Conservation (phyloP, 1,140 invertebrate genomes). For the Drosophila fuyamai region DNA sequence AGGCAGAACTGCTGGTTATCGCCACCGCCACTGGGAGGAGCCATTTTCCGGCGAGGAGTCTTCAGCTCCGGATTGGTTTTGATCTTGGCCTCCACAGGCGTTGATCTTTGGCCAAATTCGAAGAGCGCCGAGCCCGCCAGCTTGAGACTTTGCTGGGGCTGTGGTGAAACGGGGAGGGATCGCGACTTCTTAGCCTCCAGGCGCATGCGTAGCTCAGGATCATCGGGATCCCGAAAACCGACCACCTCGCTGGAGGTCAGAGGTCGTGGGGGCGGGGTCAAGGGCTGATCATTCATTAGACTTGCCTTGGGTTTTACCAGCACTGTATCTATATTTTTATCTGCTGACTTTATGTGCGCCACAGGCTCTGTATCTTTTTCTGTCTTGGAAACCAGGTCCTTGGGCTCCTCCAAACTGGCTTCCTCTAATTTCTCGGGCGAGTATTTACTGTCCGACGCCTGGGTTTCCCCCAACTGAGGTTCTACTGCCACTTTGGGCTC, state of each 20-base stretch:
- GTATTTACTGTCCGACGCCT: slow-evolving; percentile 9
- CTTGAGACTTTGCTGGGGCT: slow-evolving; percentile 64
- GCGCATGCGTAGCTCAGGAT: slow-evolving; percentile 68
- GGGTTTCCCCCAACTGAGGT: not conserved
- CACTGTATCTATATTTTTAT: slow-evolving; percentile 15
- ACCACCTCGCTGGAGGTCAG: slow-evolving; percentile 80
- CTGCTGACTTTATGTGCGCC: slow-evolving; percentile 6
- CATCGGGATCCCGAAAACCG: slow-evolving; percentile 56
- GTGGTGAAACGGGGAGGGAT: slow-evolving; percentile 76
- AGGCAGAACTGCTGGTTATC: slow-evolving; percentile 90
- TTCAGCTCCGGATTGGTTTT: slow-evolving; percentile 24
- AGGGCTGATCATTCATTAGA: slow-evolving; percentile 33
- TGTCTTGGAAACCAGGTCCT: not conserved
- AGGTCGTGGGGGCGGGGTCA: slow-evolving; percentile 77
- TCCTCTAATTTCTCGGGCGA: slow-evolving; percentile 20
- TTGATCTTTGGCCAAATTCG: slow-evolving; percentile 52
- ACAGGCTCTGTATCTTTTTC: not conserved
- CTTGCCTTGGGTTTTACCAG: slow-evolving; percentile 25
- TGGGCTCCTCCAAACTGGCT: not conserved
- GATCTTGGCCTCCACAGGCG: slow-evolving; percentile 21
- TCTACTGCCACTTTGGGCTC: slow-evolving; percentile 34
- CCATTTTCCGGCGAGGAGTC: slow-evolving; percentile 18
- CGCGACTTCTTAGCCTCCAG: slow-evolving; percentile 69
- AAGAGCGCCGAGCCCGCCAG: slow-evolving; percentile 60
- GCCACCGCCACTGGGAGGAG: slow-evolving; percentile 30